Base-by-base conservation (phyloP, 2,888 invertebrate species). In the Cheilosia pagana region DNA sequence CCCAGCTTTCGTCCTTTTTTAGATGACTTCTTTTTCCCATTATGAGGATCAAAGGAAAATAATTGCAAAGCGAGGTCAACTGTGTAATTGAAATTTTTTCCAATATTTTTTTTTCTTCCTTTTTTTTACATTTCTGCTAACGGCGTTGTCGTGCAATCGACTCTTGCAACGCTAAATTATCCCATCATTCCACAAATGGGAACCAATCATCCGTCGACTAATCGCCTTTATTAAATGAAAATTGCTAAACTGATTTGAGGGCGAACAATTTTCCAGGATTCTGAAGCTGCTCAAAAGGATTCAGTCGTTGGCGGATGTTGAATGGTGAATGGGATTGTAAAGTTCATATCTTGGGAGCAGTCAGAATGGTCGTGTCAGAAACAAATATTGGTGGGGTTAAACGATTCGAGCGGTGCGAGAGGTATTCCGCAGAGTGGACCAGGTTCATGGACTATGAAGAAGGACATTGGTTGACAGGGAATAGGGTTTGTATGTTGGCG, bases 11-110 rank as follows among this genome's bases (percentile, higher is more conserved):
- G 60, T 67, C 63, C 55, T 65, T 8, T 81, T 71, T 57, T 31
- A 74, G 81, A 81, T 67, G 74, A 74, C 48, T 35, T 35, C 55
- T 57, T 81, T 60, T 71, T 75, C 65, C 81, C 71, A 85, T 85
- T 85, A 81, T 76, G 43, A 60, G 62, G 81, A 85, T 85, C 81
- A 85, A 85, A 85, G 76, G 75, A 71, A 83, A 85, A 85, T 85
- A 81, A 85, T 85, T 85, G 81, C 71, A 60, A 81, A 81, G 67
- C 85, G 85, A 85, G 85, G 85, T 85, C 85, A 85, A 85, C 85
- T 85, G 85, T 85, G 85, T 85, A 85, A 85, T 85, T 85, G 85
- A 71, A 85, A 85, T 75, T 75, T 75, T 65, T 75, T 75, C 65
- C 68, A 68, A 28, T 75, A 57, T 76, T 53, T 78, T 63, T 57